Evolutionary conservation across 2,888 invertebrate genomes (phyloP).

Genomic region (Mycalesis mineus): DNA sequence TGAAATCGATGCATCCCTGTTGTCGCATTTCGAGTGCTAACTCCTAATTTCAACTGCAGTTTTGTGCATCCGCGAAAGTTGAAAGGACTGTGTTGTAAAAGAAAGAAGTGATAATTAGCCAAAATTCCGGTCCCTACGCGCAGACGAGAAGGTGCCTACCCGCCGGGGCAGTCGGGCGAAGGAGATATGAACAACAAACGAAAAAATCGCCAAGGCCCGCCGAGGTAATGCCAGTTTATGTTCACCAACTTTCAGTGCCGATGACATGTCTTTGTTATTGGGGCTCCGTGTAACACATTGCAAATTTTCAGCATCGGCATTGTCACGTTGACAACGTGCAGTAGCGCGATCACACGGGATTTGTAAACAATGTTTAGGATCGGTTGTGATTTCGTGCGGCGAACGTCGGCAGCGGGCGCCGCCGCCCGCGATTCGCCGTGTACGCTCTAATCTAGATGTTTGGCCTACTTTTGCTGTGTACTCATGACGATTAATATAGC

Average conservation of each 20-base stretch:
- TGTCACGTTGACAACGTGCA: constrained; percentile 60
- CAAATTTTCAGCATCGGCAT: constrained; percentile 47
- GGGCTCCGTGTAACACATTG: constrained; percentile 48
- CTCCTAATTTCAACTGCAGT: constrained; percentile 75
- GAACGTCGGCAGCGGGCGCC: constrained; percentile 37
- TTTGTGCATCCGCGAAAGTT: constrained; percentile 79
- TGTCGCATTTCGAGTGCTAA: constrained; percentile 72
- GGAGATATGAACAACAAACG: constrained; percentile 88
- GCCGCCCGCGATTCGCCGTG: constrained; percentile 53
- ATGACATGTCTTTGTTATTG: constrained; percentile 75
- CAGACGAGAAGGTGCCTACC: constrained; percentile 87
- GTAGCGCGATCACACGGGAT: constrained; percentile 46
- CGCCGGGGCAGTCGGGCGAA: constrained; percentile 81
- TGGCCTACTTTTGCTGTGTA: constrained; percentile 73
- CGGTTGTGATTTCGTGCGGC: constrained; percentile 42
- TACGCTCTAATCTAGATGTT: constrained; percentile 62
- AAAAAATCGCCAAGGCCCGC: constrained; percentile 88
- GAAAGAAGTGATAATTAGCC: constrained; percentile 79
- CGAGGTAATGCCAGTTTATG: constrained; percentile 79
- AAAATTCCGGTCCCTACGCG: constrained; percentile 93
- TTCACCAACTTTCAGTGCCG: constrained; percentile 51
- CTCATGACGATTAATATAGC: constrained; percentile 72
- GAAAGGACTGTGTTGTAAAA: constrained; percentile 79
- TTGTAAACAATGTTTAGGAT: constrained; percentile 62
- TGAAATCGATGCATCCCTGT: constrained; percentile 73